A percentile compares a stretch with the other conserved stretches of the same genome.
phyloP scores from a whole-genome alignment of 2,113 vertebrate genomes.

The Leptobrachium leishanense region DNA sequence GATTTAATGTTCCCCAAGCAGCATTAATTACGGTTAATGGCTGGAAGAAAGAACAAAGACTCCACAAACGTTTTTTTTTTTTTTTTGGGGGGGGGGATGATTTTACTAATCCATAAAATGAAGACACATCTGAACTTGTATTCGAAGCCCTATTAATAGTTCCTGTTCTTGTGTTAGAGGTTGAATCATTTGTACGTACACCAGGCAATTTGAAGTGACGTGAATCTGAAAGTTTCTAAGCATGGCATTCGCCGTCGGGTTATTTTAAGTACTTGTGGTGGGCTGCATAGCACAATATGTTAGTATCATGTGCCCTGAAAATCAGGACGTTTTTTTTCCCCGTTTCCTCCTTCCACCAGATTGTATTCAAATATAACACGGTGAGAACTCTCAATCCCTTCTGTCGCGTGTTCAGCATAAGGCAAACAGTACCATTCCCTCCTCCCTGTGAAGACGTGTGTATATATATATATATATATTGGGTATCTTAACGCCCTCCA shows the following conservation, averaged over 20 bases:
- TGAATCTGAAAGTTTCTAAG: conserved; percentile 21
- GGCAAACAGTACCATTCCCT: neutral
- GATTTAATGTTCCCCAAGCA: conserved; percentile 14
- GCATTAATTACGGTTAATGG: conserved; percentile 39
- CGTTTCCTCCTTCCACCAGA: conserved; percentile 11
- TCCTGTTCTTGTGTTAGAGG: neutral
- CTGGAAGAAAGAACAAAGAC: conserved; percentile 30
- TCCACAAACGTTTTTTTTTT: neutral
- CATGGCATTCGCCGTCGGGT: neutral
- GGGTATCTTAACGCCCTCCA: neutral
- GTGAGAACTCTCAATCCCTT: neutral
- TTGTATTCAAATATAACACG: conserved; percentile 3
- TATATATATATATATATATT: too few species aligned
- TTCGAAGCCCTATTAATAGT: conserved; percentile 26
- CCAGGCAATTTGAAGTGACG: conserved; percentile 18
- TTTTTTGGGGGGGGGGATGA: neutral
- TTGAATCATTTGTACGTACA: conserved; percentile 7
- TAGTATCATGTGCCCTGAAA: conserved; percentile 10
- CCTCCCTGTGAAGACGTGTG: neutral
- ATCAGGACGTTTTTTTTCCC: neutral
- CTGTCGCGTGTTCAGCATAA: neutral
- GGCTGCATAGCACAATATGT: conserved; percentile 20
- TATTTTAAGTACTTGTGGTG: conserved; percentile 33
- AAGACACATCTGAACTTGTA: conserved; percentile 27
- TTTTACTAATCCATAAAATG: conserved; percentile 28